A percentile compares a stretch with the other conserved stretches of the same genome.
These are phyloP conservation scores for Drosophila fulvimacula DNA, from an alignment of 2,888 invertebrate species.

Conservation along the genomic window DNA sequence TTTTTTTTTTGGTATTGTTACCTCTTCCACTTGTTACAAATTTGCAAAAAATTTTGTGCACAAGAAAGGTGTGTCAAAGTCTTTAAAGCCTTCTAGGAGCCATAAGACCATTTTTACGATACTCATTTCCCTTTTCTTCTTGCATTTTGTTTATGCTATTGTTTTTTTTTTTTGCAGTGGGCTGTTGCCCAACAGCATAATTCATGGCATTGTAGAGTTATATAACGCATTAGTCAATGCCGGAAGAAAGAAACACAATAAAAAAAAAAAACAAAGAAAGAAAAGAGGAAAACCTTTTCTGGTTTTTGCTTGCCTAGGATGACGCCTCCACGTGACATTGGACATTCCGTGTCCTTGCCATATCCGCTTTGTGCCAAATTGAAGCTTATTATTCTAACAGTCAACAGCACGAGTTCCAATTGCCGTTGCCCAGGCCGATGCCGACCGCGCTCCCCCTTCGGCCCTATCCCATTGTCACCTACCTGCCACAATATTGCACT, in stretches of 20 bases:
- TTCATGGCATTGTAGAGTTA: slow-evolving; percentile 61
- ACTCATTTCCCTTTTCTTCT: neutral
- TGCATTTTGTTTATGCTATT: slow-evolving; percentile 23
- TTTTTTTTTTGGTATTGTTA: neutral
- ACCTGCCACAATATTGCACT: slow-evolving; percentile 30
- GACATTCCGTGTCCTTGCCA: slow-evolving; percentile 39
- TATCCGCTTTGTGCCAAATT: slow-evolving; percentile 49
- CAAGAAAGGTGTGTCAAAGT: slow-evolving; percentile 26
- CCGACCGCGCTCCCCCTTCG: no score
- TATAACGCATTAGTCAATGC: slow-evolving; percentile 41
- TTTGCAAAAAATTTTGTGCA: slow-evolving; percentile 25
- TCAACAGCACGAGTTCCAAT: slow-evolving; percentile 19
- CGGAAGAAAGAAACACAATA: slow-evolving; percentile 2
- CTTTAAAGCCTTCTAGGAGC: slow-evolving; percentile 9
- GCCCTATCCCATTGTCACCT: slow-evolving; percentile 13
- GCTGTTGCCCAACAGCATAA: slow-evolving; percentile 39
- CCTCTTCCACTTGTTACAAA: slow-evolving; percentile 33
- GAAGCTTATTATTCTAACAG: slow-evolving; percentile 52
- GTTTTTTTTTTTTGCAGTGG: slow-evolving; percentile 8
- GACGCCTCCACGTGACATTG: slow-evolving; percentile 30
- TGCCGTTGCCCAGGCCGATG: neutral
- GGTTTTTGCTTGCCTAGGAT: slow-evolving; percentile 7
- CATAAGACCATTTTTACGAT: neutral
- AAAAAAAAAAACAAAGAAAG: neutral
- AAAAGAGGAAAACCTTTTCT: slow-evolving; percentile 16